Percentiles rank a stretch among this genome's conserved stretches.
Evolutionary conservation across 2,797 vertebrate species (phyloP).

Genomic region (Paratrypauchen microcephalus): DNA sequence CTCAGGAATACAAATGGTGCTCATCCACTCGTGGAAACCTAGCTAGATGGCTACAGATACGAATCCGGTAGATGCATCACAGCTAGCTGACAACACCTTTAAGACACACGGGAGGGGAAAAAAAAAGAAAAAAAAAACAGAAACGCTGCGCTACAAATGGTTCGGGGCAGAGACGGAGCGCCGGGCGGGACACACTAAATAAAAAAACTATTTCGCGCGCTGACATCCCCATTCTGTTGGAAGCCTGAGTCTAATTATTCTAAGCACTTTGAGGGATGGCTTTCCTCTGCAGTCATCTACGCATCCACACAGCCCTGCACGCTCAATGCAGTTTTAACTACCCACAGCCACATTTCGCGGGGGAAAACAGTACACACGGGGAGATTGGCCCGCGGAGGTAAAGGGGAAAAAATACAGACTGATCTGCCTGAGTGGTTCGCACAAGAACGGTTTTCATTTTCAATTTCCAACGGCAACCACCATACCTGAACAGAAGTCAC

Average conservation of each 20-base stretch:
- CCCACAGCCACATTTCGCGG: slow-evolving; percentile 46
- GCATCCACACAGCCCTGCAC: slow-evolving; percentile 51
- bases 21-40: slow-evolving; percentile 54
- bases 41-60: slow-evolving; percentile 36
- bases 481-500: slow-evolving; percentile 2
- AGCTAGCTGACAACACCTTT: slow-evolving; percentile 62
- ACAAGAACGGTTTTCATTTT: slow-evolving; percentile 59
- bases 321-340: slow-evolving; percentile 71
- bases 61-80: slow-evolving; percentile 66
- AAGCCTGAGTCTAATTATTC: slow-evolving; percentile 78
- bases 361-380: slow-evolving; percentile 41
- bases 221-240: slow-evolving; percentile 77
- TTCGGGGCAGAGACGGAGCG: slow-evolving; percentile 64
- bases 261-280: slow-evolving; percentile 77
- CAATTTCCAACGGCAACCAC: slow-evolving; percentile 42
- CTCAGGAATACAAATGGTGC: slow-evolving; percentile 56
- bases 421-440: slow-evolving; percentile 51
- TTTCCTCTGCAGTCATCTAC: slow-evolving; percentile 72
- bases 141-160: slow-evolving; percentile 52
- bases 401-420: slow-evolving; percentile 39
- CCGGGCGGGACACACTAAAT: slow-evolving; percentile 74
- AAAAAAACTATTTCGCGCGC: slow-evolving; percentile 77
- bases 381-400: slow-evolving; percentile 56
- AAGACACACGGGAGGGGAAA: slow-evolving; percentile 44
- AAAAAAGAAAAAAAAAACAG: neutral